These are phyloP conservation scores for Aphodius granarius DNA, from an alignment of 2,888 invertebrate species.

Conservation along the genomic window DNA sequence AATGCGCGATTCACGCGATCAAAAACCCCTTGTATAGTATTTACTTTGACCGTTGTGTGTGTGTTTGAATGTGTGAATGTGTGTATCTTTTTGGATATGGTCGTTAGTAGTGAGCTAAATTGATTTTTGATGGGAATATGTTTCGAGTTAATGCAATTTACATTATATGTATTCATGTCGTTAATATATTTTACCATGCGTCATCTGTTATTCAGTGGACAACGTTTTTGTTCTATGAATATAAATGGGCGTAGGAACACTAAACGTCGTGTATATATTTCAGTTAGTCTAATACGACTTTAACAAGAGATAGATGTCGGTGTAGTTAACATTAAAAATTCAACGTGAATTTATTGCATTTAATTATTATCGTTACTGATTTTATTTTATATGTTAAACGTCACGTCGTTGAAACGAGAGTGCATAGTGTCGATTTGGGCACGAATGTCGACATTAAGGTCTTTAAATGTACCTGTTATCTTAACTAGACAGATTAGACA, in stretches of 20 bases:
- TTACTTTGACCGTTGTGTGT: background rate
- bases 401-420: background rate
- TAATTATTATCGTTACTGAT: background rate
- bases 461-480: conserved; percentile 13
- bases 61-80: no score
- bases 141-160: conserved; percentile 29
- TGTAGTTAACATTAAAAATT: background rate
- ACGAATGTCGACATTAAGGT: background rate
- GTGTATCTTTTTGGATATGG: background rate
- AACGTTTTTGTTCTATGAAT: background rate
- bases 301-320: background rate
- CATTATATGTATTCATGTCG: conserved; percentile 24
- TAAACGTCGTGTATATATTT: background rate
- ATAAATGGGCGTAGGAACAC: background rate
- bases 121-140: conserved; percentile 29
- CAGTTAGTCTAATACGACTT: background rate
- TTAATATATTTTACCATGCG: conserved; percentile 29
- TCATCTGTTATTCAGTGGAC: conserved; percentile 19
- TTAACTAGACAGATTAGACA: conserved; percentile 25
- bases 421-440: background rate
- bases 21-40: background rate
- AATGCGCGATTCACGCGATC: background rate
- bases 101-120: conserved; percentile 13
- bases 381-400: background rate
- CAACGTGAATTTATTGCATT: background rate